Percentiles rank a stretch among this genome's conserved stretches.
Conservation (phyloP, 2,113 vertebrate genomes). For the Psilopsiagon aurifrons region DNA sequence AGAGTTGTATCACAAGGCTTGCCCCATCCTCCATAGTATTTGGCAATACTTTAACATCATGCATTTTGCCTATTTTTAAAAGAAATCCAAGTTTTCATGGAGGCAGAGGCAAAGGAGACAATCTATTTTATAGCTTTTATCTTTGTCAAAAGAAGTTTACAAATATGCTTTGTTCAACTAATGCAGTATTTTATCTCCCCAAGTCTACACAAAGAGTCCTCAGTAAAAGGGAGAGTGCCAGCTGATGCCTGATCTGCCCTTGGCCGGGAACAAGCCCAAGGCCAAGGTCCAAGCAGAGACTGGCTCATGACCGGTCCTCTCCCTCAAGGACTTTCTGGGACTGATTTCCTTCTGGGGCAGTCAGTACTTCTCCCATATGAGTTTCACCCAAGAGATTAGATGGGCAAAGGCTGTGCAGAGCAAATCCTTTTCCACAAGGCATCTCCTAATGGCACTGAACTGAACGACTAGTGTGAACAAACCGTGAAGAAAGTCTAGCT, state of each 20-base stretch:
- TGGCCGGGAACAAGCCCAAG: background rate
- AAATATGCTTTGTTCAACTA: background rate
- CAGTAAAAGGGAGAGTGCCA: background rate
- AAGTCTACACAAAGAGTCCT: background rate
- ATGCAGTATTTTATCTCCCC: background rate
- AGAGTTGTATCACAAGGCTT: background rate
- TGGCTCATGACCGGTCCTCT: background rate
- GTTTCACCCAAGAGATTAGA: background rate
- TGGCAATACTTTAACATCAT: background rate
- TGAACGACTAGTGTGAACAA: background rate
- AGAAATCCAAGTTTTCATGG: background rate
- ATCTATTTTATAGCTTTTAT: background rate
- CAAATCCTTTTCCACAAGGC: background rate
- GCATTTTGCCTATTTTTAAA: rapidly evolving
- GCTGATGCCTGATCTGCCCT: background rate
- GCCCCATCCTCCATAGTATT: background rate
- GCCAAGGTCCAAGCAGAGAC: constrained; percentile 22
- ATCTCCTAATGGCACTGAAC: background rate
- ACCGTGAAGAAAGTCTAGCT: background rate
- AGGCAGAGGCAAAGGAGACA: background rate
- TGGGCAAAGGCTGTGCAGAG: background rate
- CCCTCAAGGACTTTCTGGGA: background rate
- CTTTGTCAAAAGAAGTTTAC: background rate
- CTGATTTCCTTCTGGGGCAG: background rate
- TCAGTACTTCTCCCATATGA: background rate